A percentile compares a stretch with the other conserved stretches of the same genome.
Conservation (phyloP, 2,888 invertebrate genomes). For the Agrochola litura region DNA sequence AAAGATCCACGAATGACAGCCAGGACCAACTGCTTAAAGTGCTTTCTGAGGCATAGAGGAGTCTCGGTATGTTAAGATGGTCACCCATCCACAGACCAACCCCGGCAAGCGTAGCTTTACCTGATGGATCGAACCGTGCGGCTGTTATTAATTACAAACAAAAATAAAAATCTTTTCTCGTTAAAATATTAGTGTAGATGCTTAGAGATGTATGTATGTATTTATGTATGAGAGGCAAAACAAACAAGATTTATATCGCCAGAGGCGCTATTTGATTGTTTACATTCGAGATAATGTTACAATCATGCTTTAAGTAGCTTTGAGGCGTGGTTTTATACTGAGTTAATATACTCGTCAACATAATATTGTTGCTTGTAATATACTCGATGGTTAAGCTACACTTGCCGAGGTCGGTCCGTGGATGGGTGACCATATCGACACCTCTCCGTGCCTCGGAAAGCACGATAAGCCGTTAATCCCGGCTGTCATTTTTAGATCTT, state of each 20-base stretch:
- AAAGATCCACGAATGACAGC: no score
- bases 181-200: no score
- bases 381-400: neutral
- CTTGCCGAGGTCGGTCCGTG: neutral
- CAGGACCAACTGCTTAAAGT: no score
- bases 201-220: neutral
- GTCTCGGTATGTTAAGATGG: no score
- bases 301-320: conserved; percentile 20
- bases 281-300: conserved; percentile 26
- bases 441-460: neutral
- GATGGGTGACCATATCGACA: neutral
- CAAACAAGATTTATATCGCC: conserved; percentile 31
- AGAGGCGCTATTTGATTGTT: conserved; percentile 21
- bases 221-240: conserved; percentile 27
- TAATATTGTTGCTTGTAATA: neutral
- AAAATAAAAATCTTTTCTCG: neutral
- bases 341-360: neutral
- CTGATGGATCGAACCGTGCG: no score
- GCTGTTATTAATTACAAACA: no score
- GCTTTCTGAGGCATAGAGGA: no score
- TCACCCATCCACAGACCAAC: no score
- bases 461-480: no score
- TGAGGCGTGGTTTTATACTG: conserved; percentile 6
- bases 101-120: no score
- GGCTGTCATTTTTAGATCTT: no score